These are phyloP conservation scores for Pyrrhosoma nymphula DNA, from an alignment of 2,888 invertebrate species.

Conservation along the genomic window DNA sequence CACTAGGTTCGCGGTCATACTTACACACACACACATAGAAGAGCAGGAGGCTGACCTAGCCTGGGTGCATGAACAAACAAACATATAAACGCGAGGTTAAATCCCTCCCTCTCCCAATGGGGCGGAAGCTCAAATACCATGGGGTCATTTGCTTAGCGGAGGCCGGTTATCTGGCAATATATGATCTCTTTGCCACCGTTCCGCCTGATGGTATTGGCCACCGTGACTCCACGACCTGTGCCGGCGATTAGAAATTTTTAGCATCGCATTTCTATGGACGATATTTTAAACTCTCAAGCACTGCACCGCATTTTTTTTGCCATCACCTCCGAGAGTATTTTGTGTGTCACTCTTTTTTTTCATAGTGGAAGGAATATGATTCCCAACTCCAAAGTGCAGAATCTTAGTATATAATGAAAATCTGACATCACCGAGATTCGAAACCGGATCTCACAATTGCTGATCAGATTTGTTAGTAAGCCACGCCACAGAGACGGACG, in stretches of 20 bases:
- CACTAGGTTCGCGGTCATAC: not conserved
- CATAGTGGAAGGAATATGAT: not conserved
- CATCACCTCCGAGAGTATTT: not conserved
- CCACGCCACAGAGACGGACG: too few species aligned
- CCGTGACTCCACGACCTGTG: not conserved
- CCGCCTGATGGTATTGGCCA: not conserved
- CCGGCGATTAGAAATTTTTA: not conserved
- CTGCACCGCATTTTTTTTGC: not conserved
- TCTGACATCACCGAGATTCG: too few species aligned
- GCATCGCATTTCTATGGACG: not conserved
- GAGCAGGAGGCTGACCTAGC: not conserved
- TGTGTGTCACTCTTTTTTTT: not conserved
- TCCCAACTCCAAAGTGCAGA: not conserved
- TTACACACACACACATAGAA: not conserved
- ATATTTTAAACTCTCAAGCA: not conserved
- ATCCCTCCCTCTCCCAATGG: not conserved
- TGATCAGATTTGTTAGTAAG: too few species aligned
- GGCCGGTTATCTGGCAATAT: slow-evolving; percentile 28
- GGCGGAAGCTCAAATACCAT: not conserved
- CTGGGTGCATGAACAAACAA: not conserved
- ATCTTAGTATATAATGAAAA: too few species aligned
- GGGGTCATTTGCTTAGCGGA: not conserved
- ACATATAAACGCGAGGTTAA: not conserved
- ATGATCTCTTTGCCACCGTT: slow-evolving; percentile 13
- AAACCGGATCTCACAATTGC: too few species aligned